Evolutionary conservation across 1,140 invertebrate genomes (phyloP), one percentile per base, ranked within the genome.

Genomic region (Caenorhabditis latens): DNA sequence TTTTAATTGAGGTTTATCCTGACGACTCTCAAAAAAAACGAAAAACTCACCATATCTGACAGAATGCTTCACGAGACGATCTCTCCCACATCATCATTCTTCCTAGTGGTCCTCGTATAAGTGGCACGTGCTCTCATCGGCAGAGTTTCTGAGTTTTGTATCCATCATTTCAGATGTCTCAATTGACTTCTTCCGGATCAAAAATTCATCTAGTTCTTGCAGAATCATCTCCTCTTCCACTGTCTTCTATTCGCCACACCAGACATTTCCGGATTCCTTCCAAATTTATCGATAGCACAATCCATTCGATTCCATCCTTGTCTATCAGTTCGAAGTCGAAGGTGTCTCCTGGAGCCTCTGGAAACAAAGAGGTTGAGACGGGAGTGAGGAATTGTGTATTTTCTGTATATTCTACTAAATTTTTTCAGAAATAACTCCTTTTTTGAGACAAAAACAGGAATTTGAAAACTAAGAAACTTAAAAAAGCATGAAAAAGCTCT

Each of bases 81-180:
- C 85, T 48, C 24, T 86, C 85, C 85, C 85, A 86, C 43, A 71
- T 71, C 5, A 86, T 83, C 50, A 71, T 79, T 40, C 48, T 21
- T 42, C 83, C 53, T 48, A 11, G 84, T 21, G 2, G 83, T 84
- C 13, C 11, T 67, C 84, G 32, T 16, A 40, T 2, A 84, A 7
- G 19, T 82, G 61, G 9, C 55, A n/a, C 0, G 48, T 83, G 7
- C 67, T 40, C 24, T 71, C 21, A 5, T n/a, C 75, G 2, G 65
- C 57, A 4, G n/a, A n/a, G 19, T 42, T 61, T 13, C 40, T 14
- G 43, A 61, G 46, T n/a, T 43, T 84, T n/a, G 55, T 2, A n/a
- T 84, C 43, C 19, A 84, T 53, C 83, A 61, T 57, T 19, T 84
- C 83, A 32, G 55, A 13, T 9, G 83, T 84, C 3, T 84, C 53